These are phyloP conservation scores for Coregonus clupeaformis DNA, from an alignment of 2,113 vertebrate genomes.

Conservation along the genomic window DNA sequence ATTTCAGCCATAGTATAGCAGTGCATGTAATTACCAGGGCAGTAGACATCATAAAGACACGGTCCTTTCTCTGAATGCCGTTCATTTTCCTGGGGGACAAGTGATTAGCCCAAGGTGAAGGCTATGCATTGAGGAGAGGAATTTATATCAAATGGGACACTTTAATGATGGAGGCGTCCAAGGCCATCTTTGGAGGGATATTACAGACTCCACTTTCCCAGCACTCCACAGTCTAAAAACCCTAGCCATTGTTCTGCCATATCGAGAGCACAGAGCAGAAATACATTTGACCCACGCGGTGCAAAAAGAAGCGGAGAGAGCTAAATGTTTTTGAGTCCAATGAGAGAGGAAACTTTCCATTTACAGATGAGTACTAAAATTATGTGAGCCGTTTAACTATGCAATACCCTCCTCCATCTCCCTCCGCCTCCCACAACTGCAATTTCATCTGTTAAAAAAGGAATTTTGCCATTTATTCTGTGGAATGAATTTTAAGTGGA, in stretches of 20 bases:
- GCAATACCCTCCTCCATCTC: slow-evolving; percentile 4
- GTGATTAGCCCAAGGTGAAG: slow-evolving; percentile 41
- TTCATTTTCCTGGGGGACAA: slow-evolving; percentile 33
- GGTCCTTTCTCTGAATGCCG: slow-evolving; percentile 26
- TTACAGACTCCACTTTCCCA: slow-evolving; percentile 54
- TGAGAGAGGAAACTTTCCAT: slow-evolving; percentile 72
- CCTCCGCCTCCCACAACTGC: slow-evolving; percentile 3
- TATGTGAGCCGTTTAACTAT: slow-evolving; percentile 32
- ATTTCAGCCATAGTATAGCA: slow-evolving; percentile 20
- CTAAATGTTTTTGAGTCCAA: slow-evolving; percentile 63
- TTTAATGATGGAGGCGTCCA: slow-evolving; percentile 64
- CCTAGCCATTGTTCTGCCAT: slow-evolving; percentile 66
- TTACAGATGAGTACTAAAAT: slow-evolving; percentile 44
- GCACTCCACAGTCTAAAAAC: slow-evolving; percentile 61
- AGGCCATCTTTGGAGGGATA: slow-evolving; percentile 71
- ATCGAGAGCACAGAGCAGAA: slow-evolving; percentile 67
- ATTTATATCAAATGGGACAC: slow-evolving; percentile 65
- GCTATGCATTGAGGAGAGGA: slow-evolving; percentile 54
- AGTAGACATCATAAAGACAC: slow-evolving; percentile 39
- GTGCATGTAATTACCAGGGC: slow-evolving; percentile 41
- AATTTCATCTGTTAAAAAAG: slow-evolving; percentile 7
- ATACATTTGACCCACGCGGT: slow-evolving; percentile 73
- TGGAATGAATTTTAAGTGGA: background rate
- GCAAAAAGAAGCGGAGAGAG: slow-evolving; percentile 61
- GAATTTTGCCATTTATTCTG: background rate